A percentile compares a stretch with the other conserved stretches of the same genome.
Evolutionary conservation across 2,113 vertebrate species (phyloP).

Genomic region (Rhinoderma darwinii): DNA sequence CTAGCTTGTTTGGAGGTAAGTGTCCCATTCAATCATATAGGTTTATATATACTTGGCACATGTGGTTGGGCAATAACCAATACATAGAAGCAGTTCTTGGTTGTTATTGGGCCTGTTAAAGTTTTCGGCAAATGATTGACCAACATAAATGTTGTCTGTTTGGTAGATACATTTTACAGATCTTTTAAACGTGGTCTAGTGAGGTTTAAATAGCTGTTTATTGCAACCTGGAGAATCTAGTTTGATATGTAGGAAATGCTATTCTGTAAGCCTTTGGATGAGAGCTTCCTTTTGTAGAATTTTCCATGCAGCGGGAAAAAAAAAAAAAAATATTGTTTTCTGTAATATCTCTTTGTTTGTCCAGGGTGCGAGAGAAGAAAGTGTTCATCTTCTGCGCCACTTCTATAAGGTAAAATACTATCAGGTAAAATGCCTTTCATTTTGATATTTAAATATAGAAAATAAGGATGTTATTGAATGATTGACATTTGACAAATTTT

Average conservation of each 20-base stretch:
- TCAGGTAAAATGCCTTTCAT: neutral
- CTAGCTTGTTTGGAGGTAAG: conserved; percentile 94
- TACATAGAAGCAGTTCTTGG: neutral
- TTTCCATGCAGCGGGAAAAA: neutral
- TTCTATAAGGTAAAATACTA: conserved; percentile 87
- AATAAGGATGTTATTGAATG: neutral
- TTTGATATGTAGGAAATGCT: neutral
- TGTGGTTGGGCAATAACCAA: neutral
- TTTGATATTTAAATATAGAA: neutral
- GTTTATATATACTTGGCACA: neutral
- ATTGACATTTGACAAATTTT: neutral
- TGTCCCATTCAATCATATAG: neutral
- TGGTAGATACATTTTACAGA: too few species aligned
- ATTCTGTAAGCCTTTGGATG: neutral
- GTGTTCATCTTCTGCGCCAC: conserved; percentile 87
- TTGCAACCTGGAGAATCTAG: neutral
- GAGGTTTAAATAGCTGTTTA: too few species aligned
- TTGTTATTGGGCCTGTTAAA: neutral
- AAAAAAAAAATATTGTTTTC: neutral
- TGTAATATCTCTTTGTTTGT: neutral
- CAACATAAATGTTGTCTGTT: neutral
- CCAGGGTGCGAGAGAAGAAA: conserved; percentile 95
- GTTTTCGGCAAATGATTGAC: too few species aligned
- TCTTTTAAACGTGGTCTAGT: too few species aligned
- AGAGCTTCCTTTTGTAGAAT: neutral